Evolutionary conservation across 2,888 invertebrate species (phyloP).

Genomic region (Acheta domesticus): DNA sequence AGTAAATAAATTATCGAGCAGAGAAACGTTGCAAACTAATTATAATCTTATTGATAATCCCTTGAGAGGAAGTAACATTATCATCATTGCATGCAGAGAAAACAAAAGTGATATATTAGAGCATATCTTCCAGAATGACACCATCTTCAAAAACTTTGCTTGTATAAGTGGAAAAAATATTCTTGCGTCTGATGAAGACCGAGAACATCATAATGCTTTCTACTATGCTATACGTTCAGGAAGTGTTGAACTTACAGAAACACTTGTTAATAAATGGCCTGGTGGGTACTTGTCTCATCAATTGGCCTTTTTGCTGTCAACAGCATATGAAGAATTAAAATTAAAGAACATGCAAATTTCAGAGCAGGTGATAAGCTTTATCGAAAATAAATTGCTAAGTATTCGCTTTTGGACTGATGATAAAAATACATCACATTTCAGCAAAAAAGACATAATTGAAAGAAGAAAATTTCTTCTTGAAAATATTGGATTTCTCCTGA

Average conservation of each 20-base stretch:
- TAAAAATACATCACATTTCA: slow-evolving; percentile 18
- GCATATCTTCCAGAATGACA: slow-evolving; percentile 27
- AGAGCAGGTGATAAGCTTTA: slow-evolving; percentile 35
- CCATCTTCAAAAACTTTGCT: background rate
- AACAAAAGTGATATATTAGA: slow-evolving; percentile 32
- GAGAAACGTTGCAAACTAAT: slow-evolving; percentile 26
- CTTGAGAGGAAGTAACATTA: slow-evolving; percentile 31
- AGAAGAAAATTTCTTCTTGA: slow-evolving; percentile 31
- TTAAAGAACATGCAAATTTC: slow-evolving; percentile 38
- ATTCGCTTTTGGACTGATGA: slow-evolving; percentile 30
- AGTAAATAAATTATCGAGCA: slow-evolving; percentile 3
- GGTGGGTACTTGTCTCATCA: slow-evolving; percentile 30
- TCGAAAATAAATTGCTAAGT: slow-evolving; percentile 34
- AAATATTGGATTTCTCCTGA: slow-evolving; percentile 28
- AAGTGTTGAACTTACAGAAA: slow-evolving; percentile 36
- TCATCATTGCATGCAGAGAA: slow-evolving; percentile 34
- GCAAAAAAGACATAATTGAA: slow-evolving; percentile 22
- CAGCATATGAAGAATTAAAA: slow-evolving; percentile 38
- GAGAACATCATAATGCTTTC: slow-evolving; percentile 37
- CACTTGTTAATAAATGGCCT: slow-evolving; percentile 37
- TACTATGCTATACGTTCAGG: slow-evolving; percentile 40
- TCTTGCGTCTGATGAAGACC: slow-evolving; percentile 29
- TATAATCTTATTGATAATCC: slow-evolving; percentile 29
- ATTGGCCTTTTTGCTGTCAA: slow-evolving; percentile 38
- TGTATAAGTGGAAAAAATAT: background rate